Evolutionary conservation across 2,797 vertebrate genomes (phyloP).

Genomic region (Lithobates sylvaticus): DNA sequence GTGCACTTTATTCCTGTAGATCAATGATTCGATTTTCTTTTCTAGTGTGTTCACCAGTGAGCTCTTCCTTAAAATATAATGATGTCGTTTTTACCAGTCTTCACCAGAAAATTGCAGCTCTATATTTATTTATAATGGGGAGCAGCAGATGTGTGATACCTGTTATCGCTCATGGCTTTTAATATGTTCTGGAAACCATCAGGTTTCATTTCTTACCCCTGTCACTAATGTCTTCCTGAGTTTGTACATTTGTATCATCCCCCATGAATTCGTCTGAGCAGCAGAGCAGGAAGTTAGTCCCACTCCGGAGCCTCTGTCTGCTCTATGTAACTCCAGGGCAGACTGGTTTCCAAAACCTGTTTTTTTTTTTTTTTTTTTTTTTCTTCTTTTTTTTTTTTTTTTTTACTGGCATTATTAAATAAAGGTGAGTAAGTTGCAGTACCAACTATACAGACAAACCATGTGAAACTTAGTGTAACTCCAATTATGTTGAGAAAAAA

Average conservation of each 20-base stretch:
- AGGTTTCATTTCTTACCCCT: slow-evolving; percentile 1
- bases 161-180: slow-evolving; percentile 6
- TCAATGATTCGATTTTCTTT: too few relatives aligned
- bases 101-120: slow-evolving; percentile 1
- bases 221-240: not conserved
- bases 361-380: too few relatives aligned
- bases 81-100: too few relatives aligned
- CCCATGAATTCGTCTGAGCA: not conserved
- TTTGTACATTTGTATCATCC: not conserved
- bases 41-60: too few relatives aligned
- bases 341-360: not conserved
- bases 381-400: too few relatives aligned
- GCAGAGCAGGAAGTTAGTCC: not conserved
- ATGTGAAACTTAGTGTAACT: not conserved
- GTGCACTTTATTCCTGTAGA: too few relatives aligned
- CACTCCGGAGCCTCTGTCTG: not conserved
- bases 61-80: too few relatives aligned
- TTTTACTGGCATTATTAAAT: not conserved
- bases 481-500: too few relatives aligned
- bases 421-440: not conserved
- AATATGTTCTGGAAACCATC: slow-evolving; percentile 12
- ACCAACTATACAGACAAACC: too few relatives aligned
- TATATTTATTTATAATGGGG: not conserved
- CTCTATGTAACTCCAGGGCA: not conserved
- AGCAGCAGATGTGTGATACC: not conserved